phyloP scores from a whole-genome alignment of 2,888 invertebrate genomes.

The Hecatera dysodea region DNA sequence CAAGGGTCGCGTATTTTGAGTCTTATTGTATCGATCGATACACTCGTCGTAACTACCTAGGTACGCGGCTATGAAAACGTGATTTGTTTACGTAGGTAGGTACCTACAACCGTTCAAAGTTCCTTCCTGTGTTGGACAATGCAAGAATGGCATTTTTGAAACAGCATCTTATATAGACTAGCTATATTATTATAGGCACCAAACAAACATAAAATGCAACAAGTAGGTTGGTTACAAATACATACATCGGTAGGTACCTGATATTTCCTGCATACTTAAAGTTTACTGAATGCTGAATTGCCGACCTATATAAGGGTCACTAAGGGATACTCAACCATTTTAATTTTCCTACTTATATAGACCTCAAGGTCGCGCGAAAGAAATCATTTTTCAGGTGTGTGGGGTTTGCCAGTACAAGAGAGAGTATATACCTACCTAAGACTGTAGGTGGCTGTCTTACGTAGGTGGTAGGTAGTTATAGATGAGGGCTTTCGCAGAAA shows the following conservation, averaged over 20 bases:
- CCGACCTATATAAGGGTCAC: neutral
- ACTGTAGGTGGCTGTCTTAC: neutral
- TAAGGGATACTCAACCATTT: neutral
- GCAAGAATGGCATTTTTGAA: neutral
- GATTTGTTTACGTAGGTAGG: neutral
- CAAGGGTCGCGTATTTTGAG: slow-evolving; percentile 3
- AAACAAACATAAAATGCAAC: neutral
- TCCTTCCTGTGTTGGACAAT: neutral
- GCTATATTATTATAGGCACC: neutral
- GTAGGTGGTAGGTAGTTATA: neutral
- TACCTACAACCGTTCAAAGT: neutral
- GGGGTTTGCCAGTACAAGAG: neutral
- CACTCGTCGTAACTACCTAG: neutral
- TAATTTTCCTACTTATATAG: neutral
- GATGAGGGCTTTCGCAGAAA: neutral
- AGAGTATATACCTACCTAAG: neutral
- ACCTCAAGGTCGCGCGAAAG: neutral
- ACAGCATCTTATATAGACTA: neutral
- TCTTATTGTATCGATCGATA: neutral
- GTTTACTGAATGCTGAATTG: neutral
- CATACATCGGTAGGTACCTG: neutral
- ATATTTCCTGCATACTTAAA: neutral
- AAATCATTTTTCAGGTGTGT: neutral
- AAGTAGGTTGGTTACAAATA: neutral
- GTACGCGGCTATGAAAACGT: neutral